Evolutionary conservation across 2,113 vertebrate species (phyloP), one percentile per base, ranked within the genome.

Genomic region (Anolis carolinensis): DNA sequence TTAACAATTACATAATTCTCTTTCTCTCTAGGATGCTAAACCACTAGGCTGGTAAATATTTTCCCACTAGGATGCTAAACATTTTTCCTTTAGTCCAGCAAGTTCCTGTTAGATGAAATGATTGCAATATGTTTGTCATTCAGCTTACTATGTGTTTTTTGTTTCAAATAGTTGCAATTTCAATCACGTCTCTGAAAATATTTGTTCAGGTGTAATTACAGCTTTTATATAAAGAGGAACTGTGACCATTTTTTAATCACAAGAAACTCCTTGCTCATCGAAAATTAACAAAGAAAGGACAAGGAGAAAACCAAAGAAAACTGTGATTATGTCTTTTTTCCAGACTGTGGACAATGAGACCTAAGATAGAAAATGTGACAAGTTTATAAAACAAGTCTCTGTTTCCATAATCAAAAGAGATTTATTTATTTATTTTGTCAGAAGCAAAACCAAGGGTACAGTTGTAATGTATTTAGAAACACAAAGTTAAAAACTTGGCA

Each of bases 1-100:
- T 77, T 77, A 77, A 62, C 62, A 67, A 23, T 77, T 68, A 77
- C 44, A 76, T 84, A 76, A 75, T 76, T 84, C 72, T 77, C 20
- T 77, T 84, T 50, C 74, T 67, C 62, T 67, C 73, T 52, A 34
- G 30, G 73, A 62, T 63, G 44, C 39, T 44, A 44, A 44, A 44
- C 71, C 55, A 63, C 71, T 7, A 84, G 73, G 83, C 67, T 50
- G 74, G 30, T 34, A 77, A 84, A 84, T 62, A 67, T 36, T 5
- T 68, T 25, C 39, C 71, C 55, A 63, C 71, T 7, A 84, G 73
- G 83, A 77, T 50, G 74, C 39, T 34, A 77, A 84, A 84, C 74
- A 67, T 36, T 5, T 68, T 25, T 84, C 48, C 62, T 67, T 68
- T n/a, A 34, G 48, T 77, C 50, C 62, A 77, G 13, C n/a, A 20